Evolutionary conservation across 2,113 vertebrate genomes (phyloP), one percentile per base, ranked within the genome.

Genomic region (Cyanoderma ruficeps): DNA sequence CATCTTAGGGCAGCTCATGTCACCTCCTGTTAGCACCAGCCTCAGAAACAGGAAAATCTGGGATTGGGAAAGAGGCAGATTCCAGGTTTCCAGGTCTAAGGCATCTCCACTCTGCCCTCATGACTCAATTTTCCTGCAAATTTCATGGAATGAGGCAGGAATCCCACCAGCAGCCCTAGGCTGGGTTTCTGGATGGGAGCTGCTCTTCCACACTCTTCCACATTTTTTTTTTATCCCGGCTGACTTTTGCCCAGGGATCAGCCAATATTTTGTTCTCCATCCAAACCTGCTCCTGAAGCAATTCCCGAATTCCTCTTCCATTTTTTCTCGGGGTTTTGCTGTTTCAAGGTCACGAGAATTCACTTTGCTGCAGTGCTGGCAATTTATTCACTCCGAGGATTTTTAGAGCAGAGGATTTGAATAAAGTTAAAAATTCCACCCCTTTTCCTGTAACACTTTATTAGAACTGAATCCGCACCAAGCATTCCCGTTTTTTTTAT

Each of bases 311-410:
- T 76, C 52, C 25, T 95, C 71, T 92, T 67, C 77, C 30, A 2
- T 55, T 77, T 63, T 33, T 19, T 22, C 77, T 70, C 15, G 3
- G 57, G 49, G 46, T 95, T 95, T 90, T 60, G 33, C 57, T 20
- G 25, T 28, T 83, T 85, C 88, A 94, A 96, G 74, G 82, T 94
- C 85, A 78, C 2, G 5, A 68, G 35, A 24, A 83, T 59, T 50
- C 56, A 2, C 22, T 74, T 0, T 23, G 11, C 52, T 33, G 57
- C 71, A 22, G 76, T 8, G 33, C 79, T 41, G 42, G 90, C 94
- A 71, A 96, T 81, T 83, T 80, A 55, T 86, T 84, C 57, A 5
- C 74, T 72, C 24, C 0, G 16, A 81, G 86, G 65, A 52, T 24
- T 86, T 59, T 50, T 14, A 19, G 49, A 94, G 63, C 5, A 23